Evolutionary conservation across 2,113 vertebrate species (phyloP).

Genomic region (Dryoscopus gambensis): DNA sequence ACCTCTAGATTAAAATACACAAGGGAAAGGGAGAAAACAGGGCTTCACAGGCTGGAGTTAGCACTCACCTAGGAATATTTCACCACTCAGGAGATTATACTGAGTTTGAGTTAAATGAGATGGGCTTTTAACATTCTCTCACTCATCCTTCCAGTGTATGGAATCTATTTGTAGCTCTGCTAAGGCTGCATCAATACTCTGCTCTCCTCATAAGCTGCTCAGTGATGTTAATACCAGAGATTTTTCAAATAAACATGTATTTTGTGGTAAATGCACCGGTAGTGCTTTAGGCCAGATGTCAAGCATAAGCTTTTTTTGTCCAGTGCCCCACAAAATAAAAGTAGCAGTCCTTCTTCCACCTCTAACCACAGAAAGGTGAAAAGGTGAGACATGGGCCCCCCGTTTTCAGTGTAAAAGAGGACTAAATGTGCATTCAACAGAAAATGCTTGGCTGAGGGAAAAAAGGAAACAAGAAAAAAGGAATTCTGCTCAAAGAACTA

Average conservation of each 20-base stretch:
- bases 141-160: background rate
- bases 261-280: background rate
- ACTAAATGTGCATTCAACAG: background rate
- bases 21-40: background rate
- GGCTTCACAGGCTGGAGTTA: background rate
- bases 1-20: rapidly evolving
- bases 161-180: background rate
- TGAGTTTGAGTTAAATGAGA: background rate
- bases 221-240: background rate
- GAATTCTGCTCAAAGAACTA: background rate
- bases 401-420: background rate
- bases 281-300: background rate
- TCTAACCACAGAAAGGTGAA: background rate
- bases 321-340: background rate
- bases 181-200: background rate
- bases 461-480: background rate
- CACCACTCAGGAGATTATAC: background rate
- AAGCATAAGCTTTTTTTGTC: background rate
- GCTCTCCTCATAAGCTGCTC: background rate
- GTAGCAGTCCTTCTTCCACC: background rate
- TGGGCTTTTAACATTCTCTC: background rate
- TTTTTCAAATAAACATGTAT: background rate
- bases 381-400: background rate
- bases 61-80: background rate
- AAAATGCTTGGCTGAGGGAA: background rate